Evolutionary conservation across 2,888 invertebrate species (phyloP), one percentile per base, ranked within the genome.

Genomic region (Cactoblastis cactorum): DNA sequence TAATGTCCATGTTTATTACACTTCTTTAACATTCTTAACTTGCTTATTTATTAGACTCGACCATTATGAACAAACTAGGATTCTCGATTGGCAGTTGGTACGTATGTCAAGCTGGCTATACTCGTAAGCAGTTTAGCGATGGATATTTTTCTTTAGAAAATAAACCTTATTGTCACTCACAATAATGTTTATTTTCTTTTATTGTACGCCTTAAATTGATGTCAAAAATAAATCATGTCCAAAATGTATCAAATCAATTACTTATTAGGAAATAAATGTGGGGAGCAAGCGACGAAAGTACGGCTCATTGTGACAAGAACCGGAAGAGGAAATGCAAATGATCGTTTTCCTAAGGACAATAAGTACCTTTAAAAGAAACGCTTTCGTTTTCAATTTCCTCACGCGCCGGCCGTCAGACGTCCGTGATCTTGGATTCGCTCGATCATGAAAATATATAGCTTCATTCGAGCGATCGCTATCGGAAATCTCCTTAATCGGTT

Each of bases 391-490:
- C 81, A 83, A 87, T 86, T 84, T 82, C 74, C 79, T 78, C 71
- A 86, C 86, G 85, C 86, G 79, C 80, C 77, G 80, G 72, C 75
- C 80, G 83, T 81, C 84, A 87, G 79, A 74, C 83, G 78, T 75
- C 79, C 76, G 71, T 77, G 86, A 87, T 88, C 83, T 83, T 78
- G 71, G 79, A 83, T 78, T 76, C 82, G 77, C 64, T 87, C 85
- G 83, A 87, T 88, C 87, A 87, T 86, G 88, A 88, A 84, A 89
- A 89, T 88, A 86, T 89, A 88, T 87, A 80, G 88, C 84, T 87
- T 83, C 81, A 82, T 85, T 85, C 84, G 70, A 80, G 73, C 79
- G 85, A 89, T 88, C 82, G 75, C 83, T 87, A 88, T 88, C 88
- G 80, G 67, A 83, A 85, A 85, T 82, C 87, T 80, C 82, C 84